Evolutionary conservation across 2,113 vertebrate species (phyloP).

Genomic region (Rhineura floridana): DNA sequence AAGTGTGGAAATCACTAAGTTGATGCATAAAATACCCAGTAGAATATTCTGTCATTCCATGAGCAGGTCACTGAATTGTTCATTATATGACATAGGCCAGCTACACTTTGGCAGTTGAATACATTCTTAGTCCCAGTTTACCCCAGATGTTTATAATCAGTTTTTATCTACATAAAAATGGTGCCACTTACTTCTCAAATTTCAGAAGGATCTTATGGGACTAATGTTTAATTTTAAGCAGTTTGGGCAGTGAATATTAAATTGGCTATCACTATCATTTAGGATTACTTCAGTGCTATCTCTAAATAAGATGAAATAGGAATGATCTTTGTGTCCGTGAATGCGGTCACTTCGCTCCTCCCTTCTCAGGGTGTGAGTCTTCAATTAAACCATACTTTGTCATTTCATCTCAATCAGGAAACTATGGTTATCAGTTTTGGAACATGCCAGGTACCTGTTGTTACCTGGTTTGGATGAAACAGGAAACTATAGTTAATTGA

Average conservation of each 20-base stretch:
- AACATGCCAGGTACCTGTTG: too few species aligned
- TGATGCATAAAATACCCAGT: background rate
- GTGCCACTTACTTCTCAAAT: background rate
- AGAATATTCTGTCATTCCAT: background rate
- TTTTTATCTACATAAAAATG: background rate
- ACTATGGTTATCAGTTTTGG: background rate
- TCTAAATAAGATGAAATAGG: background rate
- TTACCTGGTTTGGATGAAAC: background rate
- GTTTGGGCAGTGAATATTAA: background rate
- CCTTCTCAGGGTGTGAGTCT: background rate
- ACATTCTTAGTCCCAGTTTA: background rate
- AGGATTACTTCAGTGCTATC: background rate
- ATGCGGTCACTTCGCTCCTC: background rate
- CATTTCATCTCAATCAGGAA: background rate
- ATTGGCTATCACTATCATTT: background rate
- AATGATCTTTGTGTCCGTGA: background rate
- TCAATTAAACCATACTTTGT: background rate
- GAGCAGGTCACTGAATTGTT: conserved; percentile 21
- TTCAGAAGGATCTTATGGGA: background rate
- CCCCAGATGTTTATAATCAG: background rate
- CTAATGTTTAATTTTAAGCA: background rate
- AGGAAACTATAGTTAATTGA: background rate
- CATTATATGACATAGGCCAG: background rate
- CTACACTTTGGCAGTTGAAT: background rate
- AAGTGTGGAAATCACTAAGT: background rate